Evolutionary conservation across 1,140 invertebrate species (phyloP).

Genomic region (Dendrolimus kikuchii): DNA sequence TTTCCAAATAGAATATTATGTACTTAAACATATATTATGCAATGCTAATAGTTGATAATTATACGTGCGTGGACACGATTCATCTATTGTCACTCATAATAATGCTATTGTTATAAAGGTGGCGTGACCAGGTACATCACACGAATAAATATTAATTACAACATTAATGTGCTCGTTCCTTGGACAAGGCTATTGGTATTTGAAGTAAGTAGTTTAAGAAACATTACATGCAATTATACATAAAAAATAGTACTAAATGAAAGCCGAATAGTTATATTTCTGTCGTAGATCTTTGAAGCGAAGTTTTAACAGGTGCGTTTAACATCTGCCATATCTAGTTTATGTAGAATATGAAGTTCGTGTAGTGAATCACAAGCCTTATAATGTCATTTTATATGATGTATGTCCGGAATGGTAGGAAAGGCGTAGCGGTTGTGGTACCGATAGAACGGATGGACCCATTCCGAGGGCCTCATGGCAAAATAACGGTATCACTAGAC

Average conservation of each 20-base stretch:
- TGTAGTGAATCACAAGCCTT: slow-evolving; percentile 6
- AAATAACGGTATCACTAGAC: slow-evolving; percentile 43
- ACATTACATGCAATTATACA: no score
- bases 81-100: slow-evolving; percentile 36
- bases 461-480: slow-evolving; percentile 31
- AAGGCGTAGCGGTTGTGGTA: slow-evolving; percentile 20
- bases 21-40: neutral
- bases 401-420: slow-evolving; percentile 17
- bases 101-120: slow-evolving; percentile 35
- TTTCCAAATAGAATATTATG: no score
- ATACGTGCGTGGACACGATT: slow-evolving; percentile 48
- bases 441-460: slow-evolving; percentile 56
- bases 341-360: neutral
- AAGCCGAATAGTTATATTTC: no score
- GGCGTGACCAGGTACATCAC: slow-evolving; percentile 42
- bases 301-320: no score
- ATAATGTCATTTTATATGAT: slow-evolving; percentile 12
- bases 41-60: slow-evolving; percentile 8
- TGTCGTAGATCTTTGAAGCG: no score
- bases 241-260: no score
- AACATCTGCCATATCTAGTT: no score
- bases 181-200: no score
- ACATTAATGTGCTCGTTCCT: no score
- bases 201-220: no score
- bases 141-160: slow-evolving; percentile 47